A percentile compares a stretch with the other conserved stretches of the same genome.
These are phyloP conservation scores for Gymnorhina tibicen DNA, from an alignment of 2,113 vertebrate genomes.

Conservation along the genomic window DNA sequence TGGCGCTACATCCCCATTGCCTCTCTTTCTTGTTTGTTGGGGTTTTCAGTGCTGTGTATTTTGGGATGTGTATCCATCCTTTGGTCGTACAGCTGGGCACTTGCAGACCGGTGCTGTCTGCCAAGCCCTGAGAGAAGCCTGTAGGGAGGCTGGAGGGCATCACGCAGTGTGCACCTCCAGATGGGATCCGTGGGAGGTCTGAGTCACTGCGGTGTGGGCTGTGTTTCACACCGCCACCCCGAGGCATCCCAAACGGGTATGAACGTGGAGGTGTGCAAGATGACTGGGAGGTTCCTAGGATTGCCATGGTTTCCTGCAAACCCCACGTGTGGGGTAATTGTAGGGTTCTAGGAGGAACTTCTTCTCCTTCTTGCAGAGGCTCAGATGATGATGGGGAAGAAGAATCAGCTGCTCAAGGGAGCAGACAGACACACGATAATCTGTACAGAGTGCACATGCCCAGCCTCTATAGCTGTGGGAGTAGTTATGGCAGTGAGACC, in stretches of 20 bases:
- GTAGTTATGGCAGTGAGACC: slow-evolving; percentile 96
- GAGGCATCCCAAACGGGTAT: slow-evolving; percentile 35
- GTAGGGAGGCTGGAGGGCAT: not conserved
- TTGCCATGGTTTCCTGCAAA: slow-evolving; percentile 29
- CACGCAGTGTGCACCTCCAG: slow-evolving; percentile 14
- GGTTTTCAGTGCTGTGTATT: not conserved
- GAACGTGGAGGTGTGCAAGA: slow-evolving; percentile 33
- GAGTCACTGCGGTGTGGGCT: slow-evolving; percentile 52
- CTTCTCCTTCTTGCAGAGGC: slow-evolving; percentile 70
- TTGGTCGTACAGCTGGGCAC: not conserved
- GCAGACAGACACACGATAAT: slow-evolving; percentile 89
- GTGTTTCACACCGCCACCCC: slow-evolving; percentile 38
- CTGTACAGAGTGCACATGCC: slow-evolving; percentile 99
- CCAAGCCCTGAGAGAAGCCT: not conserved
- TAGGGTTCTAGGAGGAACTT: slow-evolving; percentile 20
- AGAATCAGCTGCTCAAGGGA: slow-evolving; percentile 84
- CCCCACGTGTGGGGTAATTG: not conserved
- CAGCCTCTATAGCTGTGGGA: slow-evolving; percentile 97
- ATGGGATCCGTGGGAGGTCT: slow-evolving; percentile 57
- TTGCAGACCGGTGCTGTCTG: not conserved
- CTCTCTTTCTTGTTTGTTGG: not conserved
- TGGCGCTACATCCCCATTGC: not conserved
- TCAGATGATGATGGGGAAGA: slow-evolving; percentile 89
- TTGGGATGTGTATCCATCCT: not conserved
- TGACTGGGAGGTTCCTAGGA: slow-evolving; percentile 24